These are phyloP conservation scores for Nycticebus coucang DNA, from an alignment of 2,113 vertebrate genomes.

Conservation along the genomic window DNA sequence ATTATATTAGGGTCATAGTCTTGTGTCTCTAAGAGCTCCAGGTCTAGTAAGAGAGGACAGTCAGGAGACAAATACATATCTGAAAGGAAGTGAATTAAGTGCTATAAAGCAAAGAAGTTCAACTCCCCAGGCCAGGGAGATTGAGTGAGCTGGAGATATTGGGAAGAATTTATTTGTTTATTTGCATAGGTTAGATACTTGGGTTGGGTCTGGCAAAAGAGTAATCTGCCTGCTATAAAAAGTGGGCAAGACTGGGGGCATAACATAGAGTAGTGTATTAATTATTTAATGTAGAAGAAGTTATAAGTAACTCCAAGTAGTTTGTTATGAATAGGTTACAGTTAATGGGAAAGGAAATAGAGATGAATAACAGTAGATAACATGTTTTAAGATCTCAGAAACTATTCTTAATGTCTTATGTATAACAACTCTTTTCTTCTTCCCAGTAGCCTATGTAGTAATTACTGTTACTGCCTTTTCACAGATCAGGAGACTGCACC, in stretches of 20 bases:
- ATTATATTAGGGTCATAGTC: background rate
- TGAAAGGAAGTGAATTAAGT: background rate
- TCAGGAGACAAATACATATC: background rate
- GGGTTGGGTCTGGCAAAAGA: background rate
- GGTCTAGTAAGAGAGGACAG: background rate
- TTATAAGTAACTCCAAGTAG: background rate
- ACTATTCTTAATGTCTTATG: background rate
- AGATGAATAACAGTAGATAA: background rate
- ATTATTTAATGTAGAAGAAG: background rate
- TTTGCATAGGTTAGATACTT: background rate
- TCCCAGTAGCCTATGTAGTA: background rate
- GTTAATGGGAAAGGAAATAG: background rate
- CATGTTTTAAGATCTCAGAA: background rate
- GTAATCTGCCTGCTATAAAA: background rate
- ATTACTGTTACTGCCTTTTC: background rate
- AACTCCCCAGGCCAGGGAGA: background rate
- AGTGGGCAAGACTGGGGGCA: background rate
- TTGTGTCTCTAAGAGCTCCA: background rate
- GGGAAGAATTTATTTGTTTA: background rate
- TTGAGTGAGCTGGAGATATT: background rate
- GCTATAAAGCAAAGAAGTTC: background rate
- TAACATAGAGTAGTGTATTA: background rate
- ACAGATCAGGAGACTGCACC: background rate
- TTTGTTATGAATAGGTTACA: background rate
- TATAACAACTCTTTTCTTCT: background rate